These are phyloP conservation scores for Stomatorhinus ivindoensis DNA, from an alignment of 2,113 vertebrate genomes.

Conservation along the genomic window DNA sequence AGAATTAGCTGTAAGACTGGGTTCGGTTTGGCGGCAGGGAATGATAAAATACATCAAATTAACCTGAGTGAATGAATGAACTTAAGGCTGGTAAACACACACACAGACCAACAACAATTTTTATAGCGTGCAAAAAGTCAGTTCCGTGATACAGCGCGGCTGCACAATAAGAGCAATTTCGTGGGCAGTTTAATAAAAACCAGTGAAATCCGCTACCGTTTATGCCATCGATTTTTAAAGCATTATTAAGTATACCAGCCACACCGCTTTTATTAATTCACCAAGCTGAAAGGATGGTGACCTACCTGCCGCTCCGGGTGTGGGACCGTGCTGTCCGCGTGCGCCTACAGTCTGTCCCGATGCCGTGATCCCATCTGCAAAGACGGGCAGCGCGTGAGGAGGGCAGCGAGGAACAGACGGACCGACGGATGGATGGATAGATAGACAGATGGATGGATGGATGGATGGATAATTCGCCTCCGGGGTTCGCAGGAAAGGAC, in stretches of 20 bases:
- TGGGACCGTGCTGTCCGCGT: constrained; percentile 29
- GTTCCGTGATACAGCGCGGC: neutral
- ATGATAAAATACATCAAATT: neutral
- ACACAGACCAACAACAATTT: neutral
- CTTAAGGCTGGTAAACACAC: neutral
- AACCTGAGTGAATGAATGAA: neutral
- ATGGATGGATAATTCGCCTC: neutral
- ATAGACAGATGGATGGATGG: too few species aligned
- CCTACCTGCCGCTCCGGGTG: constrained; percentile 31
- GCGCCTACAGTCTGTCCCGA: constrained; percentile 39
- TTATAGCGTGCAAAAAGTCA: neutral
- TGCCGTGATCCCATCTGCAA: constrained; percentile 54
- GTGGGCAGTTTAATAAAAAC: neutral
- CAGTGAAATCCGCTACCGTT: neutral
- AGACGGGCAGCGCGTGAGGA: constrained; percentile 7
- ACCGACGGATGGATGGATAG: neutral
- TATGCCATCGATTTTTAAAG: neutral
- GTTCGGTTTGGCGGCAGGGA: neutral
- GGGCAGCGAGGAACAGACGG: neutral
- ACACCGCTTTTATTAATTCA: neutral
- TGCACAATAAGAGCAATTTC: neutral
- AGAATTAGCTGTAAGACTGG: neutral
- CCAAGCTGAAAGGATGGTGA: neutral
- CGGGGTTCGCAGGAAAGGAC: neutral
- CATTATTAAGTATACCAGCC: neutral